These are phyloP conservation scores for Atethmia centrago DNA, from an alignment of 2,888 invertebrate species.

Conservation along the genomic window DNA sequence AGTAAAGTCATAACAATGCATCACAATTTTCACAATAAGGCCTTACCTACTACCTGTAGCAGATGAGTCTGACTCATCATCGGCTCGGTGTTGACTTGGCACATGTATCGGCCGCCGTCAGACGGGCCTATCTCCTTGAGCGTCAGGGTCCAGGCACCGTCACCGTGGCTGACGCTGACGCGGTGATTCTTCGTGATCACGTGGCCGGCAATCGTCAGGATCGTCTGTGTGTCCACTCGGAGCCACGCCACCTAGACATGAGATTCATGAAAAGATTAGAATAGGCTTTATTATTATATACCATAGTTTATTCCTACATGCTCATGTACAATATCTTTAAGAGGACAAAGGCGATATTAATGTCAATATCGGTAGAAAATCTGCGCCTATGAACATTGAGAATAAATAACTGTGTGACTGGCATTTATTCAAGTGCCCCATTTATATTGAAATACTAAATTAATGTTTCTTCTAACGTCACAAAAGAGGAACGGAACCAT, in stretches of 20 bases:
- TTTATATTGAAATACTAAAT: background rate
- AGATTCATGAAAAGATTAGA: background rate
- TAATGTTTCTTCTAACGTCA: background rate
- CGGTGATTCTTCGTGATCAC: slow-evolving; percentile 97
- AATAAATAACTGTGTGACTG: background rate
- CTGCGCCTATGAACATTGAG: background rate
- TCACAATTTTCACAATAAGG: background rate
- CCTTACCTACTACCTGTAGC: slow-evolving; percentile 86
- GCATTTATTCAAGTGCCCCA: background rate
- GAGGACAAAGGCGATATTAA: background rate
- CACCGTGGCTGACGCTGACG: slow-evolving; percentile 94
- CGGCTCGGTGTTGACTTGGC: slow-evolving; percentile 89
- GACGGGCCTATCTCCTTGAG: slow-evolving; percentile 94
- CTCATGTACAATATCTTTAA: background rate
- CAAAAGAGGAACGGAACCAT: background rate
- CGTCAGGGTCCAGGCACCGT: slow-evolving; percentile 95
- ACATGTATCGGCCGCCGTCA: slow-evolving; percentile 96
- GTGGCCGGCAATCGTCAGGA: slow-evolving; percentile 96
- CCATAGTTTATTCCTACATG: too few relatives aligned
- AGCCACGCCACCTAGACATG: slow-evolving; percentile 95
- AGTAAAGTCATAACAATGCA: background rate
- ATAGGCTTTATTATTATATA: background rate
- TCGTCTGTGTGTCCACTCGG: slow-evolving; percentile 97
- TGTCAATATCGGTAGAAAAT: background rate
- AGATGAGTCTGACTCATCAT: slow-evolving; percentile 89